A percentile compares a stretch with the other conserved stretches of the same genome.
Evolutionary conservation across 2,113 vertebrate species (phyloP).

Genomic region (Peromyscus californicus): DNA sequence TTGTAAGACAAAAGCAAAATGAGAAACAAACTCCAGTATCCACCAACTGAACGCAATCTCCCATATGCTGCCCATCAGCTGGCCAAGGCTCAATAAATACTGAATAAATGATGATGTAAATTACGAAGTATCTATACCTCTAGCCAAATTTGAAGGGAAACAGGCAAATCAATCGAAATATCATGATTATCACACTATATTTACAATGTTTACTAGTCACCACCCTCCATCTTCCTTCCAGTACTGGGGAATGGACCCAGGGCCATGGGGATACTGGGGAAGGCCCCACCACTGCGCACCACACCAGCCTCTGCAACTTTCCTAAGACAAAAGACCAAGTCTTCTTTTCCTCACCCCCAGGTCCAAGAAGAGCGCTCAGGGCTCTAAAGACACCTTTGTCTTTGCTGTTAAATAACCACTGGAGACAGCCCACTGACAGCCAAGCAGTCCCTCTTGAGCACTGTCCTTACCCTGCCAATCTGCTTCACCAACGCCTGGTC

Average conservation of each 20-base stretch:
- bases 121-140: neutral
- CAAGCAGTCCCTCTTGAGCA: neutral
- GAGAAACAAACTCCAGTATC: constrained; percentile 10
- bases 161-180: constrained; percentile 11
- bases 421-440: constrained; percentile 26
- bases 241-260: neutral
- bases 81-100: constrained; percentile 20
- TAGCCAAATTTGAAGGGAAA: constrained; percentile 40
- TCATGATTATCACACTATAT: neutral
- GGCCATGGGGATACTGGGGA: neutral
- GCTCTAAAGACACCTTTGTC: neutral
- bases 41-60: neutral
- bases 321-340: constrained; percentile 18
- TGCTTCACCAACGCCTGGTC: constrained; percentile 93
- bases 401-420: neutral
- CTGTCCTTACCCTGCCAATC: constrained; percentile 87
- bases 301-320: neutral
- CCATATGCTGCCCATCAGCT: neutral
- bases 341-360: constrained; percentile 10
- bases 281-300: neutral
- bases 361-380: neutral
- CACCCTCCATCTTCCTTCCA: neutral
- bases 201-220: constrained; percentile 2
- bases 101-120: constrained; percentile 31
- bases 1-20: constrained; percentile 19